Base-by-base conservation (phyloP, 2,888 invertebrate species). In the Trichogramma dendrolimi region DNA sequence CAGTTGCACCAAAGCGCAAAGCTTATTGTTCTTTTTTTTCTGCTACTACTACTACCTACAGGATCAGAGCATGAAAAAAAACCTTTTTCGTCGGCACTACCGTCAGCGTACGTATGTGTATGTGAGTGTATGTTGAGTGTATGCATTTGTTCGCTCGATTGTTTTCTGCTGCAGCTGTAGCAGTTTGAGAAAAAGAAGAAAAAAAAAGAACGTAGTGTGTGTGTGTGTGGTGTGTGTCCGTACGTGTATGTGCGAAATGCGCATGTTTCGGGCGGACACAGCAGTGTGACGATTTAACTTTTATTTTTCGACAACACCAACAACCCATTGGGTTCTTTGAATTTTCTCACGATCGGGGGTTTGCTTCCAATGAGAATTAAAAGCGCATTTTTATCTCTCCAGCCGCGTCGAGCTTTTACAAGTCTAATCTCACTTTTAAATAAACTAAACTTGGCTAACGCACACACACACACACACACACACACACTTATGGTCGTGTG, bases 11-110 rank as follows among this genome's bases (percentile, higher is more conserved):
- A 27, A 27, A 27, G 27, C 27, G 27, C 2, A 27, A 27, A 27
- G 27, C 27, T 27, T 27, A 27, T 27, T 27, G 27, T 27, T 27
- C 27, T 27, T 27, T 27, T 27, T 27, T 27, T 27, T 27, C 27
- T 27, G 27, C 27, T 27, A 27, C 27, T 27, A 27, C 27, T 27
- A 27, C 27, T 27, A 27, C 27, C 27, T 27, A 27, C 27, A 27
- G 27, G 27, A 27, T 27, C 27, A 27, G 27, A 27, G 27, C 27
- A 27, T 27, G 27, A 27, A 27, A 27, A 27, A 55, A 61, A 64
- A 55, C 60, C 63, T 61, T 64, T 64, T 47, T 58, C 52, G 42
- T n/a, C 58, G 44, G 49, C 63, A 47, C 43, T 46, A 41, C 44
- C 53, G 53, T 7, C 8, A 14, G 11, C 14, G 14, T 14, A 14